Base-by-base conservation (phyloP, 2,113 vertebrate species). In the Sceloporus tristichus region DNA sequence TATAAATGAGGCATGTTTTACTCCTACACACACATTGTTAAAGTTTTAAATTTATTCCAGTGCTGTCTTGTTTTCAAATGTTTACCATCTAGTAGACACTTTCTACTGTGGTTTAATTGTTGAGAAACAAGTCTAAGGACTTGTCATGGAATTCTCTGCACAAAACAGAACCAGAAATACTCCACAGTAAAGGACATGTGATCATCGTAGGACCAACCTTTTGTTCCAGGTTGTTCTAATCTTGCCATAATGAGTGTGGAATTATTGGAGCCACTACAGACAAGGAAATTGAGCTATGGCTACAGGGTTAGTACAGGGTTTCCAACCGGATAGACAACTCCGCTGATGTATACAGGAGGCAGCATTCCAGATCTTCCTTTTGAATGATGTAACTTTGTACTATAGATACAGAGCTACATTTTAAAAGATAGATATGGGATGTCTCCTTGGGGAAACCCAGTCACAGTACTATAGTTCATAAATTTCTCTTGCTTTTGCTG, bases 401-500 rank as follows among this genome's bases (percentile, higher is more conserved):
- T 48, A 89, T 14, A 19, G 21, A 66, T 62, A 19, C 34, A 42
- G 53, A 70, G 34, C 34, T 53, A 16, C 27, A 42, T 82, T 82
- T 82, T 62, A 34, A 59, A 48, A 84, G 81, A 59, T 87, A 88
- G 73, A 82, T 90, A 89, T 53, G 80, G 87, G 81, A 88, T 83
- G 86, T 91, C 90, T 84, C 89, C 66, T 54, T 0, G 88, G 40
- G 91, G 65, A 91, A 87, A 59, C 81, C 73, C 86, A 91, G 82
- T 79, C 38, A 13, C 80, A 80, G n/a, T 90, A 38, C 94, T 62
- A 29, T 90, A 92, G 85, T 82, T 81, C 56, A 89, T 87, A 85
- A 83, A 65, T 89, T 95, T 92, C 93, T 82, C 62, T 90, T 93
- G 75, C 92, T 90, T 62, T 85, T 93, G 94, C 94, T 95, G 14